These are phyloP conservation scores for Plecotus auritus DNA, from an alignment of 2,113 vertebrate genomes.

Conservation along the genomic window DNA sequence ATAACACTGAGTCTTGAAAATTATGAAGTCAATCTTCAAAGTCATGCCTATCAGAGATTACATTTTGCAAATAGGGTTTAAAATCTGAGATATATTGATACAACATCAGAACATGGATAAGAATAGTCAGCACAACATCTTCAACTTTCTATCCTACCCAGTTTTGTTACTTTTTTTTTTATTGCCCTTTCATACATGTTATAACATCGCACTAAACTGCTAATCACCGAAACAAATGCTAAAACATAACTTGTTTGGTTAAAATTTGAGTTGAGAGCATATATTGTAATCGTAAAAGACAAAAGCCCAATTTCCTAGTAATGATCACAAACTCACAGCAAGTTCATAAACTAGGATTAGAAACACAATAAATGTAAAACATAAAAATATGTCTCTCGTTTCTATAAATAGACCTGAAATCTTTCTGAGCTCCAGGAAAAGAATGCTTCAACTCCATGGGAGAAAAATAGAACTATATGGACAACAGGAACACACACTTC, in stretches of 20 bases:
- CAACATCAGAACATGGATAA: conserved; percentile 67
- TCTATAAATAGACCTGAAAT: conserved; percentile 65
- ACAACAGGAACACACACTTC: conserved; percentile 36
- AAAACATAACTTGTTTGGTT: conserved; percentile 73
- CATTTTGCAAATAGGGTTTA: conserved; percentile 81
- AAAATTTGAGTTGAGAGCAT: conserved; percentile 70
- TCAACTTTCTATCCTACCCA: conserved; percentile 53
- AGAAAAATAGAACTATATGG: conserved; percentile 45
- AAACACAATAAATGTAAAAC: conserved; percentile 68
- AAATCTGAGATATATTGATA: conserved; percentile 78
- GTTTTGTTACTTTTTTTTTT: conserved; percentile 71
- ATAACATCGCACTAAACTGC: conserved; percentile 72
- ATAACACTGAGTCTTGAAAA: conserved; percentile 77
- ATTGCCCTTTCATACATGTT: conserved; percentile 66
- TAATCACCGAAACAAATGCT: conserved; percentile 71
- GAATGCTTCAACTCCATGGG: conserved; percentile 47
- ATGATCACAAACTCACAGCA: conserved; percentile 76
- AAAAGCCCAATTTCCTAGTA: conserved; percentile 78
- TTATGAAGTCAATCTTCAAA: conserved; percentile 79
- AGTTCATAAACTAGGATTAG: conserved; percentile 68
- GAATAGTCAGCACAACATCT: conserved; percentile 72
- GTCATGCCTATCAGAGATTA: conserved; percentile 76
- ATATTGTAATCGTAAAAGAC: conserved; percentile 74
- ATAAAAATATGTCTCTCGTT: conserved; percentile 69
- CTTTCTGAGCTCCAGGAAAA: conserved; percentile 56